Evolutionary conservation across 2,888 invertebrate species (phyloP), one percentile per base, ranked within the genome.

Genomic region (Limenitis camilla): DNA sequence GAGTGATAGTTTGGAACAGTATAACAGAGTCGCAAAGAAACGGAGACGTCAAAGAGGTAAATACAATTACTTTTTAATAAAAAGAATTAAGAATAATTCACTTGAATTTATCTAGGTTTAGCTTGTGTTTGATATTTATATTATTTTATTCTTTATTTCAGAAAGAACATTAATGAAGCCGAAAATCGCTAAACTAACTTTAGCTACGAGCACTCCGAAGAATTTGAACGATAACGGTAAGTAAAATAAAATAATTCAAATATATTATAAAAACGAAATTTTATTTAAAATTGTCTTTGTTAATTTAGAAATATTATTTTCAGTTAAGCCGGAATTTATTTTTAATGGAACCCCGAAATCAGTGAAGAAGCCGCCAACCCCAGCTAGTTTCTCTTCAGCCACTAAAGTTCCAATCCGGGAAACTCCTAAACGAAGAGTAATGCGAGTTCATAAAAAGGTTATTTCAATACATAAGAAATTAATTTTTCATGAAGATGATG

Each of bases 1-100:
- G 9, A 48, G 44, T 7, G 55, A 55, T 5, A 47, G 48, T 1
- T 32, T 55, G 7, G 51, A 55, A 44, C 35, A 51, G 7, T 55
- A 55, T 8, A 51, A 55, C 11, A 48, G 31, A 6, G 35, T 33
- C 11, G 28, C 47, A 32, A 51, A 47, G 29, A 55, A 55, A 19
- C 40, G 53, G 28, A 49, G 35, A 8, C 10, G 49, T 5, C 40
- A 41, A 32, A 41, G 31, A 49, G 48, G 48, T 52, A 47, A 35
- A 29, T 8, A n/a, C n/a, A n/a, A n/a, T n/a, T n/a, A n/a, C n/a
- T n/a, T n/a, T n/a, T n/a, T n/a, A n/a, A n/a, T n/a, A n/a, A n/a
- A 42, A 4, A 31, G 42, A 42, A 19, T 29, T 4, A 31, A 41
- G n/a, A n/a, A n/a, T n/a, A n/a, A n/a, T n/a, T n/a, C n/a, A n/a